Base-by-base conservation (phyloP, 2,113 vertebrate species). In the Otis tarda region DNA sequence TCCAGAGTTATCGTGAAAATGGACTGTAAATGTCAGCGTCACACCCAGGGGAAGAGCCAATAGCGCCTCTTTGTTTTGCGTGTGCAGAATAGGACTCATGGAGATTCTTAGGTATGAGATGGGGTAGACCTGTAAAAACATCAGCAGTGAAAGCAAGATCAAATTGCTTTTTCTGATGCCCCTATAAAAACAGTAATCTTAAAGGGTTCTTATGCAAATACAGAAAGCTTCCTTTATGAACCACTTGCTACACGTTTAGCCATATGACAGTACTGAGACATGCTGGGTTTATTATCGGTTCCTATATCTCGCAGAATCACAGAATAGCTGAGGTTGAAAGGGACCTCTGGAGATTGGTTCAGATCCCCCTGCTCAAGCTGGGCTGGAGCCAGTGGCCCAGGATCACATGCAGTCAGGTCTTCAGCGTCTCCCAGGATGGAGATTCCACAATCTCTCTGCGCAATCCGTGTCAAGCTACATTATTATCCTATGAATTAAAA, bases 101-200 rank as follows among this genome's bases (percentile, higher is more conserved):
- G 98, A 99, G 89, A 99, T 97, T 87, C 98, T 98, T 60, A 99
- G 93, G 73, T 99, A 99, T 5, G 99, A 99, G 73, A 99, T 97
- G 21, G 99, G 99, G n/a, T 98, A 97, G 69, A 99, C 99, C 99
- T 99, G 93, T 75, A 52, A 67, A 92, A 78, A 68, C 23, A 76
- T 4, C 2, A 77, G 31, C 33, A 85, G 35, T 7, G 55, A 70
- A 90, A 68, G 43, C 15, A n/a, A 73, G 63, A 23, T 67, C 30
- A 69, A 69, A 73, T 37, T 11, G 6, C 2, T 80, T 84, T 85
- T 76, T 45, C 39, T 2, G 2, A 12, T 31, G 37, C 7, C 22
- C 61, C 47, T 64, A 43, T 25, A 77, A 75, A 84, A 91, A 67
- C 4, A 57, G 14, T 14, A 28, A 85, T 35, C 50, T 30, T 14